Conservation (phyloP, 1,140 invertebrate genomes). For the Drosophila nigromelanica region DNA sequence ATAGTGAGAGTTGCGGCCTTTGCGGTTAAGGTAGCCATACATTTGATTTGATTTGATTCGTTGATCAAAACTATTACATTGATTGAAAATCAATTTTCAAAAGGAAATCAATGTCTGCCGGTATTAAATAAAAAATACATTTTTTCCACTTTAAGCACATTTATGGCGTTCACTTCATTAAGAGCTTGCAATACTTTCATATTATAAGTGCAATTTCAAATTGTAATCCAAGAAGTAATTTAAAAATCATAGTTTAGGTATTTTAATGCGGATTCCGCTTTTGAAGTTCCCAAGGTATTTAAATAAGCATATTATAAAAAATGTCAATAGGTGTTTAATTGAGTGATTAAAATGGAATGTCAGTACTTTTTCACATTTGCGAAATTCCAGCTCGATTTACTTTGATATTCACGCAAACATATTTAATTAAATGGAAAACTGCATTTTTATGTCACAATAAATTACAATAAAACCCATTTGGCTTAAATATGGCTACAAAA, state of each 20-base stretch:
- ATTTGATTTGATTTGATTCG: conserved; percentile 35
- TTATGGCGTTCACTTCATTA: too few relatives aligned
- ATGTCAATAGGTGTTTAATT: not conserved
- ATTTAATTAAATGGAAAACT: not conserved
- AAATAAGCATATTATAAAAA: not conserved
- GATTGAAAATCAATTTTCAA: conserved; percentile 1
- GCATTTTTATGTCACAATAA: conserved; percentile 2
- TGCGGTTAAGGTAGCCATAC: conserved; percentile 21
- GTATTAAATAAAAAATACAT: not conserved
- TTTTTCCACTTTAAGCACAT: too few relatives aligned
- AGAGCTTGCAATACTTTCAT: too few relatives aligned
- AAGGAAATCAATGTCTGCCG: not conserved
- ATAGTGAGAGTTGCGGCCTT: too few relatives aligned
- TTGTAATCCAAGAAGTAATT: too few relatives aligned
- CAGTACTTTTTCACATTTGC: not conserved
- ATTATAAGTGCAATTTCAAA: too few relatives aligned
- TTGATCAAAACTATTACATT: not conserved
- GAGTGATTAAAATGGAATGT: conserved; percentile 1
- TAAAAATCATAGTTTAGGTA: too few relatives aligned
- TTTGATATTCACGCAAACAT: not conserved
- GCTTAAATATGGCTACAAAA: conserved; percentile 42
- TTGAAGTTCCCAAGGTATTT: not conserved
- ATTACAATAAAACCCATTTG: conserved; percentile 48
- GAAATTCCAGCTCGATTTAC: not conserved
- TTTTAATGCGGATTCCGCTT: too few relatives aligned